These are phyloP conservation scores for Euplagia quadripunctaria DNA, from an alignment of 2,888 invertebrate genomes.

Conservation along the genomic window DNA sequence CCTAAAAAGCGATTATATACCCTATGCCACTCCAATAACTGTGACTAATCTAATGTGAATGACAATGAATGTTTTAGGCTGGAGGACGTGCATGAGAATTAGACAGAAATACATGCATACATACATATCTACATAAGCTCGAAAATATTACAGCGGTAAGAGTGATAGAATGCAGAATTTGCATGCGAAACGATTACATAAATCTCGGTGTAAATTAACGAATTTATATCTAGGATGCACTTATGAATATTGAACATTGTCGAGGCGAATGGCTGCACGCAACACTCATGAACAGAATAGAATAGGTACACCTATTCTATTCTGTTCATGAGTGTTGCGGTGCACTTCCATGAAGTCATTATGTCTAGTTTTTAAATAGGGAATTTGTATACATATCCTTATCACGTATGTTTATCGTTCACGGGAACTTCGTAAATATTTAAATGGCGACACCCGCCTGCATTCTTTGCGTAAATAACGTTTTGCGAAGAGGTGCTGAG, in stretches of 20 bases:
- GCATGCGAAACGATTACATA: neutral
- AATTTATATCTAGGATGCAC: neutral
- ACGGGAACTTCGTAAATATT: neutral
- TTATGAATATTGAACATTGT: neutral
- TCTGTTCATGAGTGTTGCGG: neutral
- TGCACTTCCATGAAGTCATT: neutral
- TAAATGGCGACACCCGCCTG: neutral
- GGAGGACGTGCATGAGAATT: too few relatives aligned
- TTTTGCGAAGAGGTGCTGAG: neutral
- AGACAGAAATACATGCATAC: too few relatives aligned
- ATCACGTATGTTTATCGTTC: neutral
- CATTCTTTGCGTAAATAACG: constrained; percentile 5
- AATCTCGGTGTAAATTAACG: neutral
- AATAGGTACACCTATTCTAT: too few relatives aligned
- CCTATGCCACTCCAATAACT: neutral
- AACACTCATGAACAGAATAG: too few relatives aligned
- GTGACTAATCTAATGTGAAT: neutral
- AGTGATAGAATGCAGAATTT: too few relatives aligned
- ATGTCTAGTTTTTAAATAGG: constrained; percentile 1
- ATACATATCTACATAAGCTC: too few relatives aligned
- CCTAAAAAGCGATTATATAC: neutral
- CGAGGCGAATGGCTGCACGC: too few relatives aligned
- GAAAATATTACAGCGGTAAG: too few relatives aligned
- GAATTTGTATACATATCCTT: neutral
- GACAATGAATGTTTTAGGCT: neutral